These are phyloP conservation scores for Drosophila asahinai DNA, from an alignment of 1,140 invertebrate species.

Conservation along the genomic window DNA sequence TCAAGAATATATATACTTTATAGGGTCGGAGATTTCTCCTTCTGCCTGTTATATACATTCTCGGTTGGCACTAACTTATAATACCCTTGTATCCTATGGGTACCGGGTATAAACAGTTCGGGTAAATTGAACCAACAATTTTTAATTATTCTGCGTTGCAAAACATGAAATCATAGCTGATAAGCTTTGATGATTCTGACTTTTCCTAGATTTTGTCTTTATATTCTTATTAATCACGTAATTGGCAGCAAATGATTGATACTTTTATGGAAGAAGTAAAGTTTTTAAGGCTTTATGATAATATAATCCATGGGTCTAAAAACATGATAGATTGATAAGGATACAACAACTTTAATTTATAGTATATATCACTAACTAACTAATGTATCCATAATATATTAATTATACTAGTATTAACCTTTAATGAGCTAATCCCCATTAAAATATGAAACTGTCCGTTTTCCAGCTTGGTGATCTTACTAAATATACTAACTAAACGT, in stretches of 20 bases:
- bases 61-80: no score
- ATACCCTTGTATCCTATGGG: no score
- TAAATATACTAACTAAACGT: neutral
- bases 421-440: neutral
- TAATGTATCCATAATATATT: no score
- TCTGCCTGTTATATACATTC: no score
- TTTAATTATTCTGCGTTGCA: neutral
- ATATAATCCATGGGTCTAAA: neutral
- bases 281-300: neutral
- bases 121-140: neutral
- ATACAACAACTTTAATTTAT: neutral
- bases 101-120: neutral
- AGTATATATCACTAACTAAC: no score
- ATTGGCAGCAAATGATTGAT: slow-evolving; percentile 15
- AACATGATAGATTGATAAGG: neutral
- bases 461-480: neutral
- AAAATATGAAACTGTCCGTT: neutral
- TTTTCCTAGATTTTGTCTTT: slow-evolving; percentile 2
- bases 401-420: neutral
- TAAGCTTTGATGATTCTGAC: slow-evolving; percentile 3
- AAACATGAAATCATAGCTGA: slow-evolving; percentile 5
- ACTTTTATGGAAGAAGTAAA: neutral
- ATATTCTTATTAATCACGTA: slow-evolving; percentile 1
- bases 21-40: no score
- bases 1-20: no score